Conservation (phyloP, 2,888 invertebrate genomes). For the Chrysina gloriosa region DNA sequence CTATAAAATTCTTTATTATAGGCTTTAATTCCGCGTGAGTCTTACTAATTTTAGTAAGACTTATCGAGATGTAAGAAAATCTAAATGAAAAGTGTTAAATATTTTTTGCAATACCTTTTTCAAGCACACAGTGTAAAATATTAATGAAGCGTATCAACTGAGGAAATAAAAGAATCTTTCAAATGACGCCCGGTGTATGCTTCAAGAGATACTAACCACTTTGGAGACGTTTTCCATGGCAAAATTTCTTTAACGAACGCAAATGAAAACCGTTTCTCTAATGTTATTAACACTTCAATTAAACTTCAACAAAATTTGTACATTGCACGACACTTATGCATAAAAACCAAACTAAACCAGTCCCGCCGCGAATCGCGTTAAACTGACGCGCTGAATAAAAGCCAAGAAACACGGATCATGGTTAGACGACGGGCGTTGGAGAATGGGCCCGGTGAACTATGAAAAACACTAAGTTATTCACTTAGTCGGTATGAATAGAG, state of each 20-base stretch:
- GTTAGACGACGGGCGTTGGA: conserved; percentile 28
- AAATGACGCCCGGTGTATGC: not conserved
- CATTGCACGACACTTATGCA: conserved; percentile 1
- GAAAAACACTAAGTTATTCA: conserved; percentile 28
- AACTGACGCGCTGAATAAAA: conserved; percentile 31
- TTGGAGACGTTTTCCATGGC: not conserved
- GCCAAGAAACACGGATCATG: conserved; percentile 28
- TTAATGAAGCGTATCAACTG: too few species aligned
- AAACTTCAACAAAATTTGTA: not conserved
- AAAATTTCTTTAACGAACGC: not conserved
- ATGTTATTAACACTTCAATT: not conserved
- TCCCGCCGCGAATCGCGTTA: conserved; percentile 28
- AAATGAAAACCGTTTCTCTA: not conserved
- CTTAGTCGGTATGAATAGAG: conserved; percentile 26
- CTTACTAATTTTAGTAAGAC: too few species aligned
- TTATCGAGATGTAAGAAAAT: too few species aligned
- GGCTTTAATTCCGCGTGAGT: too few species aligned
- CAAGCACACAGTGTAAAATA: too few species aligned
- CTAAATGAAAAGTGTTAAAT: too few species aligned
- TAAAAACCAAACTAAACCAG: conserved; percentile 5
- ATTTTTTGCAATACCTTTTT: too few species aligned
- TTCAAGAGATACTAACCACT: conserved; percentile 7
- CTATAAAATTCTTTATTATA: too few species aligned
- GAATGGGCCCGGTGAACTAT: conserved; percentile 32
- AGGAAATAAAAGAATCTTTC: not conserved